phyloP scores from a whole-genome alignment of 2,888 invertebrate genomes.

The Tetragonisca angustula region DNA sequence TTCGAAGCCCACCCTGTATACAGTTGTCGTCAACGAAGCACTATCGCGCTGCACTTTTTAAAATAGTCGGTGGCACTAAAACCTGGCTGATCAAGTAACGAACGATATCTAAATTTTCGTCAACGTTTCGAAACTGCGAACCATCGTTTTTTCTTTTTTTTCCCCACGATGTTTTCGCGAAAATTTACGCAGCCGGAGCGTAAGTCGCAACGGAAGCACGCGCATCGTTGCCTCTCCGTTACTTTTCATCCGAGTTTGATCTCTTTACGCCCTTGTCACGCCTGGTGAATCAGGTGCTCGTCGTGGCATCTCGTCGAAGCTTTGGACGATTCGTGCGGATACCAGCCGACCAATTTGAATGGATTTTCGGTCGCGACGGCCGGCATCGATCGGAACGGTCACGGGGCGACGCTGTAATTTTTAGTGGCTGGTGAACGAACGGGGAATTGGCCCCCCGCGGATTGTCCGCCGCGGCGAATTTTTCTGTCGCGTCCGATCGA shows the following conservation, averaged over 20 bases:
- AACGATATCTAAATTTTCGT: too few relatives aligned
- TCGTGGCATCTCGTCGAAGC: conserved; percentile 23
- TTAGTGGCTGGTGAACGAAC: conserved; percentile 54
- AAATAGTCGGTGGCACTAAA: too few relatives aligned
- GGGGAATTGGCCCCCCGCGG: conserved; percentile 42
- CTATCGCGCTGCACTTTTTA: too few relatives aligned
- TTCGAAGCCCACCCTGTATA: too few relatives aligned
- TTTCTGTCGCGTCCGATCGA: conserved; percentile 30
- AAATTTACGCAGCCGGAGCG: too few relatives aligned
- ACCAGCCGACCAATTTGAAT: conserved; percentile 38
- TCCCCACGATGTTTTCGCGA: too few relatives aligned
- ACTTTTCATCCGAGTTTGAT: not conserved
- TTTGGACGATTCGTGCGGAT: conserved; percentile 31
- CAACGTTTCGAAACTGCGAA: too few relatives aligned
- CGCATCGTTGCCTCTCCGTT: not conserved
- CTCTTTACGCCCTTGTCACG: conserved; percentile 8
- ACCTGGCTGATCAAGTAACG: too few relatives aligned
- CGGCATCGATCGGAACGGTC: conserved; percentile 51
- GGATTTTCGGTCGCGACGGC: conserved; percentile 52
- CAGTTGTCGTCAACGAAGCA: too few relatives aligned
- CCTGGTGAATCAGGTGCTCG: conserved; percentile 32
- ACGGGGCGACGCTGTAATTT: conserved; percentile 52
- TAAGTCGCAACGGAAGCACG: too few relatives aligned
- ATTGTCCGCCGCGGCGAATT: conserved; percentile 26
- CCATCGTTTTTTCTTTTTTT: too few relatives aligned